phyloP scores from a whole-genome alignment of 2,113 vertebrate species.

The Halcyon malimbica region DNA sequence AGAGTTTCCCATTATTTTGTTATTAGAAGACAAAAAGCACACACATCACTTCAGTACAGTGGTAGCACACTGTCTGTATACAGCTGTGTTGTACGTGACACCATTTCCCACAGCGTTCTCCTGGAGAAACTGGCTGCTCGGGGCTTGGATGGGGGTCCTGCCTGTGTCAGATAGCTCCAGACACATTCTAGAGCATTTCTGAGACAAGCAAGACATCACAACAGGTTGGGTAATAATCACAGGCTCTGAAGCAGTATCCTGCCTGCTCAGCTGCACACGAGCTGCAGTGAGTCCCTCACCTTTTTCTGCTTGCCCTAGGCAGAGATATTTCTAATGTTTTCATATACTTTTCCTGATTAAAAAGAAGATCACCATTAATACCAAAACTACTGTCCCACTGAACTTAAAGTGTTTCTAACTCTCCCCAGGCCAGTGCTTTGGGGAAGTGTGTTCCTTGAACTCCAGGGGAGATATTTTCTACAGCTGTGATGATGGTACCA shows the following conservation, averaged over 20 bases:
- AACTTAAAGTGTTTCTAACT: not conserved
- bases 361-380: not conserved
- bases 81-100: not conserved
- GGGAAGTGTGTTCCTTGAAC: not conserved
- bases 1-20: not conserved
- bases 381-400: not conserved
- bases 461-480: not conserved
- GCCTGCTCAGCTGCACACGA: not conserved
- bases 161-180: not conserved
- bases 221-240: not conserved
- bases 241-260: not conserved
- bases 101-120: too few relatives aligned
- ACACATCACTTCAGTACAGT: not conserved
- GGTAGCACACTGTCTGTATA: not conserved
- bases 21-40: not conserved
- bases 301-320: not conserved
- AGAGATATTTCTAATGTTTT: not conserved
- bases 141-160: not conserved
- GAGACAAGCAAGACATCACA: not conserved
- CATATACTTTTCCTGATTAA: not conserved
- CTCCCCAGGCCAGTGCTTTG: not conserved
- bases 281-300: not conserved
- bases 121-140: too few relatives aligned
- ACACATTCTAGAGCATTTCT: not conserved
- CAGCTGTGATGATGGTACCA: not conserved